Conservation (phyloP, 2,888 invertebrate genomes). For the Steinernema carpocapsae region DNA sequence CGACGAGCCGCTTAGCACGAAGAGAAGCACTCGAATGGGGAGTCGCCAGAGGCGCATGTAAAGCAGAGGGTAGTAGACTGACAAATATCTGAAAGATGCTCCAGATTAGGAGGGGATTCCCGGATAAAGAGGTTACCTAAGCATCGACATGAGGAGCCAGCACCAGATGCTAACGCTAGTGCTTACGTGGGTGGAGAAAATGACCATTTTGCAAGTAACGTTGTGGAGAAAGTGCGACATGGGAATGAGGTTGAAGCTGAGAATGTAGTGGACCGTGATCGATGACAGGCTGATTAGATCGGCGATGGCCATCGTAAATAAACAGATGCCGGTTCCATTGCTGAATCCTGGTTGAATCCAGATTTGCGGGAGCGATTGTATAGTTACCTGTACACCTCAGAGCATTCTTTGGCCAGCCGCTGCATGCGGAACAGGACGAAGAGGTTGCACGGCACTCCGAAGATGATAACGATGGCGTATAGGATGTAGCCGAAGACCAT, state of each 20-base stretch:
- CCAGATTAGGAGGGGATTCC: neutral
- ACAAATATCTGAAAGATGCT: constrained; percentile 41
- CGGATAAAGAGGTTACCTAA: constrained; percentile 37
- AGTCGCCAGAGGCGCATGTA: constrained; percentile 53
- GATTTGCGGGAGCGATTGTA: neutral
- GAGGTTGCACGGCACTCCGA: constrained; percentile 54
- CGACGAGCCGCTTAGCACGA: constrained; percentile 41
- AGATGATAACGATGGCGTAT: constrained; percentile 48
- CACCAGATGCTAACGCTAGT: constrained; percentile 51
- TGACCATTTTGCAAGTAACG: constrained; percentile 47
- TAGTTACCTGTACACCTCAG: constrained; percentile 52
- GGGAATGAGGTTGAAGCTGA: constrained; percentile 40
- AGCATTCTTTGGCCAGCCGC: constrained; percentile 43
- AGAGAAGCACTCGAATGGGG: constrained; percentile 46
- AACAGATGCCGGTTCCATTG: constrained; percentile 52
- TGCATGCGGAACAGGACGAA: constrained; percentile 54
- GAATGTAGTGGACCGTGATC: constrained; percentile 49
- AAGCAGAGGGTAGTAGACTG: constrained; percentile 55
- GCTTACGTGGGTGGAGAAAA: constrained; percentile 49
- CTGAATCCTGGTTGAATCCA: constrained; percentile 37
- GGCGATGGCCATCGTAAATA: constrained; percentile 52
- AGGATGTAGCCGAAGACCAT: constrained; percentile 45
- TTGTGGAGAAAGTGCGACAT: constrained; percentile 36
- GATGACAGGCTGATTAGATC: constrained; percentile 48
- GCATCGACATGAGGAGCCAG: constrained; percentile 52